Conservation (phyloP, 2,888 invertebrate species). For the Lycaena phlaeas region DNA sequence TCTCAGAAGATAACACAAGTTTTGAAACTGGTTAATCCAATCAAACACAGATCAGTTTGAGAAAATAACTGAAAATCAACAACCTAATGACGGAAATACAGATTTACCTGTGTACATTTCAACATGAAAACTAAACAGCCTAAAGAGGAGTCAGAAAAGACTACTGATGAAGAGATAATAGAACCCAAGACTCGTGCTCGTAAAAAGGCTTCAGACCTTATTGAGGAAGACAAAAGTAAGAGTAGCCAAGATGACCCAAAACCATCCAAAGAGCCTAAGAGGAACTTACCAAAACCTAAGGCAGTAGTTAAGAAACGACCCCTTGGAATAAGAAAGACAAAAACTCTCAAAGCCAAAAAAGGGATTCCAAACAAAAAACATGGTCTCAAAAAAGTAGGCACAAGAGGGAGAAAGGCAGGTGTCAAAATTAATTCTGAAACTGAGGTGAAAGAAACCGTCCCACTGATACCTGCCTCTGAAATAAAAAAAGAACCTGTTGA, state of each 20-base stretch:
- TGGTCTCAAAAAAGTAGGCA: constrained; percentile 43
- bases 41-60: not conserved
- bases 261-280: constrained; percentile 57
- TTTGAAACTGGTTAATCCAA: not conserved
- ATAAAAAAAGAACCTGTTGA: constrained; percentile 63
- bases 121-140: constrained; percentile 69
- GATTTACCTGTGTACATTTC: constrained; percentile 61
- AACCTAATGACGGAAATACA: constrained; percentile 67
- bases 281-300: constrained; percentile 47
- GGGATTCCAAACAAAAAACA: constrained; percentile 44
- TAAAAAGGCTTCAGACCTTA: constrained; percentile 56
- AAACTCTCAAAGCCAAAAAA: constrained; percentile 52
- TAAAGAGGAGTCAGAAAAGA: constrained; percentile 60
- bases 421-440: constrained; percentile 41
- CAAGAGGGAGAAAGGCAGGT: constrained; percentile 48
- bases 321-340: constrained; percentile 57
- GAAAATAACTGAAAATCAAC: constrained; percentile 24
- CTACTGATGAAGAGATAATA: constrained; percentile 54
- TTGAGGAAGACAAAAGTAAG: constrained; percentile 52
- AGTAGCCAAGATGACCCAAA: constrained; percentile 54
- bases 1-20: not conserved
- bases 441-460: constrained; percentile 50
- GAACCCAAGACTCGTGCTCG: constrained; percentile 66
- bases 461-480: constrained; percentile 54
- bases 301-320: constrained; percentile 57